Percentiles rank a stretch among this genome's conserved stretches.
Conservation (phyloP, 2,113 vertebrate genomes). For the Dunckerocampus dactyliophorus region DNA sequence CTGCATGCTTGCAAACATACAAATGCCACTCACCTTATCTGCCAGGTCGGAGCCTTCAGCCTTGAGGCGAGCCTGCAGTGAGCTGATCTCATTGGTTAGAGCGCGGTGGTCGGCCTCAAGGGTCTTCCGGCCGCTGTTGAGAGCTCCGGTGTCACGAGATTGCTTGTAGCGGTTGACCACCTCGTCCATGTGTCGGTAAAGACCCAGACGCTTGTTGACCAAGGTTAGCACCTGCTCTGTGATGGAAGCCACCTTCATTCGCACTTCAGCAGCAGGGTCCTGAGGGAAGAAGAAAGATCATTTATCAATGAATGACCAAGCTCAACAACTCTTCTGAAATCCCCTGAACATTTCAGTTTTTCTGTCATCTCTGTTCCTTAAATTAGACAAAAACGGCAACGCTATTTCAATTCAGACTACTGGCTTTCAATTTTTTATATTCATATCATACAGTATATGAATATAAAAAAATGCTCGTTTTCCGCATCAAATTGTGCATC, state of each 20-base stretch:
- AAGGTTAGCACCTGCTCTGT: slow-evolving; percentile 95
- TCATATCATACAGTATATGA: no score
- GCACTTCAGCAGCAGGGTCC: slow-evolving; percentile 95
- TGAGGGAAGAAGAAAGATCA: slow-evolving; percentile 39
- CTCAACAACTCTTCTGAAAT: no score
- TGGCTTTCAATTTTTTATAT: no score
- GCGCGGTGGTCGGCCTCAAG: slow-evolving; percentile 89
- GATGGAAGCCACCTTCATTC: slow-evolving; percentile 98
- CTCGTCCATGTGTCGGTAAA: slow-evolving; percentile 95
- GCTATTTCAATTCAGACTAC: no score
- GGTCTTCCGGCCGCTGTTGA: slow-evolving; percentile 88
- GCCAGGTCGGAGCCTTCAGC: slow-evolving; percentile 91
- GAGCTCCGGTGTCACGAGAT: slow-evolving; percentile 84
- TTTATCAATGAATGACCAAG: not conserved
- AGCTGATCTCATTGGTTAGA: slow-evolving; percentile 83
- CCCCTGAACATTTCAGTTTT: no score
- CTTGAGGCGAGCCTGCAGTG: slow-evolving; percentile 89
- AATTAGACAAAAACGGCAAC: no score
- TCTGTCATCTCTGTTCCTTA: no score
- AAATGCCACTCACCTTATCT: slow-evolving; percentile 79
- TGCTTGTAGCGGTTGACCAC: slow-evolving; percentile 96
- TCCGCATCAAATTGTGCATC: no score
- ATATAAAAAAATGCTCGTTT: no score
- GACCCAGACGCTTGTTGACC: slow-evolving; percentile 92
- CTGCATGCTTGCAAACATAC: no score